These are phyloP conservation scores for Dromococcyx pavoninus DNA, from an alignment of 2,797 vertebrate species.

Conservation along the genomic window DNA sequence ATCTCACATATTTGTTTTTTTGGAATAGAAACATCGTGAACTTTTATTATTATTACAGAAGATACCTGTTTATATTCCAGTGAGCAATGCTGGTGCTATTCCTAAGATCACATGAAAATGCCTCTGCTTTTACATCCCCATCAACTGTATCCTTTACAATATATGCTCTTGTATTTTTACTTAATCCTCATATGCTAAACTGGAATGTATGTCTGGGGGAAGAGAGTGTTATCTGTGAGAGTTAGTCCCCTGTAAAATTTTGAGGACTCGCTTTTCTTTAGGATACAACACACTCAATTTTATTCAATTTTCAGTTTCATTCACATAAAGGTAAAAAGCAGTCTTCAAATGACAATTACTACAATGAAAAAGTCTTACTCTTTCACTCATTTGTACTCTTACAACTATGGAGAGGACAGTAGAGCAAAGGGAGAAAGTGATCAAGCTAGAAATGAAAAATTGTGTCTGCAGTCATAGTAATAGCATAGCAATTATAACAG, in stretches of 20 bases:
- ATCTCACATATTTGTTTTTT: slow-evolving; percentile 34
- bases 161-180: background rate
- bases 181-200: background rate
- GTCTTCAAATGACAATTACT: background rate
- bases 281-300: background rate
- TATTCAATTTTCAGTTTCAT: background rate
- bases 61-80: slow-evolving; percentile 19
- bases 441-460: background rate
- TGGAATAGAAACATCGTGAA: slow-evolving; percentile 1
- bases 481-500: background rate
- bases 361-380: background rate
- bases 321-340: background rate
- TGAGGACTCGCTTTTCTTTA: background rate
- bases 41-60: slow-evolving; percentile 28
- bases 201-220: background rate
- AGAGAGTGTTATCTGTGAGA: background rate
- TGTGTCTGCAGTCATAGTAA: background rate
- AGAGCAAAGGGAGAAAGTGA: background rate
- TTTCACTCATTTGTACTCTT: background rate
- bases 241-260: background rate
- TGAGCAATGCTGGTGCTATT: background rate
- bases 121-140: background rate
- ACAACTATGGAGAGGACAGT: background rate
- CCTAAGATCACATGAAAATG: background rate
- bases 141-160: background rate